phyloP scores from a whole-genome alignment of 2,888 invertebrate genomes.

The Diloba caeruleocephala region DNA sequence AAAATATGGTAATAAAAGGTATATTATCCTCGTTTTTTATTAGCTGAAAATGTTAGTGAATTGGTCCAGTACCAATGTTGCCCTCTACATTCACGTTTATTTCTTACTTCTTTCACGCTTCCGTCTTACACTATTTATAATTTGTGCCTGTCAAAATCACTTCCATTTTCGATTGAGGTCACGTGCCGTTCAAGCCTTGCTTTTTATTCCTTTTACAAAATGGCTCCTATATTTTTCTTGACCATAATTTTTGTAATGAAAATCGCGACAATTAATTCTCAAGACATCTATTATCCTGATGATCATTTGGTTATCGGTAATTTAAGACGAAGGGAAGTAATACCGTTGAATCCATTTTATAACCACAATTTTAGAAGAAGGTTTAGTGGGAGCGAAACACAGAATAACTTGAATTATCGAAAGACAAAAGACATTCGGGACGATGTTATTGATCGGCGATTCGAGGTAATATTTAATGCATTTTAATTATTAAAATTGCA shows the following conservation, averaged over 20 bases:
- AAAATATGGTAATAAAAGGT: too few species aligned
- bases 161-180: conserved; percentile 14
- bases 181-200: conserved; percentile 5
- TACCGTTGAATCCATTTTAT: conserved; percentile 41
- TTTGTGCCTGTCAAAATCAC: conserved; percentile 15
- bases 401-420: conserved; percentile 44
- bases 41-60: too few species aligned
- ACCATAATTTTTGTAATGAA: conserved; percentile 1
- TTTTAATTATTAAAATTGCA: not conserved
- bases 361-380: conserved; percentile 28
- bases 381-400: conserved; percentile 19
- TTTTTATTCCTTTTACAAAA: conserved; percentile 13
- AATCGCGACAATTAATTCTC: conserved; percentile 10
- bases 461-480: conserved; percentile 51
- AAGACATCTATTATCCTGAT: conserved; percentile 38
- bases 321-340: conserved; percentile 41
- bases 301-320: conserved; percentile 42
- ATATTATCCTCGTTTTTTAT: too few species aligned
- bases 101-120: conserved; percentile 1
- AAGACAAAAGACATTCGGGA: conserved; percentile 48
- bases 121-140: not conserved
- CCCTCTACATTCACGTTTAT: not conserved
- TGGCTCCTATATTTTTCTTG: conserved; percentile 11
- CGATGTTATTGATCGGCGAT: conserved; percentile 37
- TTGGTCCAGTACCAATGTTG: too few species aligned